phyloP scores from a whole-genome alignment of 2,888 invertebrate genomes.

The Stenoptilia bipunctidactyla region DNA sequence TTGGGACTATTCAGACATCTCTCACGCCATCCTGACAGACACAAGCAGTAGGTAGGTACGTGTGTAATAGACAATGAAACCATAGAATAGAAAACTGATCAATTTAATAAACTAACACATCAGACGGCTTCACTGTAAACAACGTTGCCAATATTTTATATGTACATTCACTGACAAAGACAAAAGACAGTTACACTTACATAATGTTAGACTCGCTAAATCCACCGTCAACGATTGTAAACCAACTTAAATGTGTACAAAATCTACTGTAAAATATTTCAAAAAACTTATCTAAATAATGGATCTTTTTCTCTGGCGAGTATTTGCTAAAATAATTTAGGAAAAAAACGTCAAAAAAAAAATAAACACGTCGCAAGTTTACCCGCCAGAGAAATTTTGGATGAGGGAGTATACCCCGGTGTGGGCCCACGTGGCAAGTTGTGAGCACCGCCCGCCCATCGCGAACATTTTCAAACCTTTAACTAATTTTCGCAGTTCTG shows the following conservation, averaged over 20 bases:
- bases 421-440: constrained; percentile 14
- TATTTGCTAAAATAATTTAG: constrained; percentile 42
- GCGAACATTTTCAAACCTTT: constrained; percentile 67
- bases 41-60: no score
- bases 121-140: constrained; percentile 32
- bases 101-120: constrained; percentile 38
- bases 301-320: constrained; percentile 32
- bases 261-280: constrained; percentile 8
- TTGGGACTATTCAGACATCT: no score
- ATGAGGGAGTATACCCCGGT: constrained; percentile 17
- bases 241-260: constrained; percentile 23
- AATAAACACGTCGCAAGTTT: constrained; percentile 41
- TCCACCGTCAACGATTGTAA: neutral
- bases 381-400: constrained; percentile 32
- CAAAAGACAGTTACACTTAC: constrained; percentile 55
- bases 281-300: constrained; percentile 7
- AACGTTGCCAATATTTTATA: constrained; percentile 35
- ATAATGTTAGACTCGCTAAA: no score
- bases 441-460: constrained; percentile 27
- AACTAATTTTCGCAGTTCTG: constrained; percentile 55
- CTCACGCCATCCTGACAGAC: no score
- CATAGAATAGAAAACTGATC: constrained; percentile 3
- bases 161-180: constrained; percentile 24
- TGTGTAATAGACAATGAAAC: no score
- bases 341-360: constrained; percentile 23